These are phyloP conservation scores for Calameuta idolon DNA, from an alignment of 2,888 invertebrate species.

Conservation along the genomic window DNA sequence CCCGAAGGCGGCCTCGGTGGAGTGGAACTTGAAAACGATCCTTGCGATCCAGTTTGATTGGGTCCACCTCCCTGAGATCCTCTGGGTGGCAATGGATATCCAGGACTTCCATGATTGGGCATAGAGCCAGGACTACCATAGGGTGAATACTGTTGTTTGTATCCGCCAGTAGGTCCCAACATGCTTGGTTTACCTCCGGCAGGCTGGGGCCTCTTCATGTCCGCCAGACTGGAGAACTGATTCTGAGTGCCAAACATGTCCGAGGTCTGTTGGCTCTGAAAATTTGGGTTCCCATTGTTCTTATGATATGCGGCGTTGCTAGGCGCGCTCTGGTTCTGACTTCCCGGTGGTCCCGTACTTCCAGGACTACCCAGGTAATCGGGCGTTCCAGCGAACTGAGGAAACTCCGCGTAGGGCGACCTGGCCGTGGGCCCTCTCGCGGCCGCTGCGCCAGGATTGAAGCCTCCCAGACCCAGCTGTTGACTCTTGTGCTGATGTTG, in stretches of 20 bases:
- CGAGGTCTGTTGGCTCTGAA: slow-evolving; percentile 34
- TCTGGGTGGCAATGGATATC: slow-evolving; percentile 66
- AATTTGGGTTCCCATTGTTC: slow-evolving; percentile 46
- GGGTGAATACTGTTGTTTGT: slow-evolving; percentile 77
- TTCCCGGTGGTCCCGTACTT: slow-evolving; percentile 48
- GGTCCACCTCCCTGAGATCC: slow-evolving; percentile 64
- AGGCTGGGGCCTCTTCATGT: slow-evolving; percentile 67
- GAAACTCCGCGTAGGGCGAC: slow-evolving; percentile 74
- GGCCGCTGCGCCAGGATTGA: slow-evolving; percentile 65
- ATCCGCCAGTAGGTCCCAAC: slow-evolving; percentile 59
- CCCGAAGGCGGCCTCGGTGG: slow-evolving; percentile 71
- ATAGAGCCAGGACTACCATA: slow-evolving; percentile 76
- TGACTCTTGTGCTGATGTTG: slow-evolving; percentile 91
- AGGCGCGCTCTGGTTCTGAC: slow-evolving; percentile 50
- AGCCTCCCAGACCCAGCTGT: slow-evolving; percentile 72
- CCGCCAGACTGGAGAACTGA: slow-evolving; percentile 51
- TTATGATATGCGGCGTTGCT: slow-evolving; percentile 58
- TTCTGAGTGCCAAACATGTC: slow-evolving; percentile 57
- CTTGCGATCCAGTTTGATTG: slow-evolving; percentile 62
- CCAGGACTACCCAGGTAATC: slow-evolving; percentile 70
- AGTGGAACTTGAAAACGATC: slow-evolving; percentile 67
- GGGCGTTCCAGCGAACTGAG: slow-evolving; percentile 69
- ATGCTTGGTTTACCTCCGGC: slow-evolving; percentile 61
- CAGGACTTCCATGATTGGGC: slow-evolving; percentile 71
- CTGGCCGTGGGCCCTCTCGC: slow-evolving; percentile 63